Evolutionary conservation across 2,888 invertebrate species (phyloP), one percentile per base, ranked within the genome.

Genomic region (Apamea anceps): DNA sequence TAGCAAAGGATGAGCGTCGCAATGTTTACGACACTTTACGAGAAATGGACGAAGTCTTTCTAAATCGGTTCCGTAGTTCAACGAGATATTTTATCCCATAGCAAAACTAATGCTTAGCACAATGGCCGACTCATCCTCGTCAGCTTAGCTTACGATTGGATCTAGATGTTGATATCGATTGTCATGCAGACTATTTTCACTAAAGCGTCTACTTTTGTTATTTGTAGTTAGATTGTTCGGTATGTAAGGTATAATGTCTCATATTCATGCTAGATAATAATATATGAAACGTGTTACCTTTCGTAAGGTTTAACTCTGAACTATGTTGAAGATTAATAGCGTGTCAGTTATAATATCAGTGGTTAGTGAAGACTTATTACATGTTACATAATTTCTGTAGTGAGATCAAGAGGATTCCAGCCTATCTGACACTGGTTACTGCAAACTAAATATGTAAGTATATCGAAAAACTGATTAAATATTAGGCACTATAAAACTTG

Each of bases 31-130:
- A 57, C 15, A 28, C 7, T 71, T 65, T 4, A 65, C 54, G 51
- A 71, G 60, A n/a, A 75, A 57, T 71, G 37, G 37, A 48, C 28
- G 21, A 57, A 70, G 57, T 57, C 28, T 51, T 65, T 71, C 28
- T 63, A 74, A 72, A 78, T 67, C 73, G 65, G 54, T 60, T 66
- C 3, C 57, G 2, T 66, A 71, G 51, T 71, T 75, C 63, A 60
- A 62, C 3, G 37, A 37, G 37, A 37, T 0, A n/a, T 51, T 71
- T 67, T 28, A 66, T 73, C 13, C 13, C 42, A 6, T 7, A 25
- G 18, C 37, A 74, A 60, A 65, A 54, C 48, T 79, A 48, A 21
- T 21, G 51, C 15, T 60, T n/a, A 57, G 48, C 57, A 37, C 8
- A 57, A 32, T 8, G 37, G 28, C 72, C 8, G 45, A 57, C 37